Evolutionary conservation across 2,113 vertebrate species (phyloP).

Genomic region (Hucho hucho): DNA sequence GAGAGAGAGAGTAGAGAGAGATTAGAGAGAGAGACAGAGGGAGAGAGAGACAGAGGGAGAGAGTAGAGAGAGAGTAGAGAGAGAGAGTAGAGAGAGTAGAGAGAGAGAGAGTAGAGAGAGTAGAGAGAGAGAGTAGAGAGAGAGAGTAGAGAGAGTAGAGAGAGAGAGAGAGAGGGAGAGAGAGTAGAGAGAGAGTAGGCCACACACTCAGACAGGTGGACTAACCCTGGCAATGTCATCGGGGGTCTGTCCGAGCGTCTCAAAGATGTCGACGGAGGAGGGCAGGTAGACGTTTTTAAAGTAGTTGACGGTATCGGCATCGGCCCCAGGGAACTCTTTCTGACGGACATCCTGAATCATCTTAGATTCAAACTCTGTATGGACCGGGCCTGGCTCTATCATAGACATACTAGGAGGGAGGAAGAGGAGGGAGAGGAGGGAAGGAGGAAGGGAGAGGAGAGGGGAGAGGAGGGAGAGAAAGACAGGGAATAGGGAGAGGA

Average conservation of each 20-base stretch:
- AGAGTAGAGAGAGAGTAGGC: too few relatives aligned
- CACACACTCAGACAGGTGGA: background rate
- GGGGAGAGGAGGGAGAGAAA: background rate
- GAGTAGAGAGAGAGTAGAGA: too few relatives aligned
- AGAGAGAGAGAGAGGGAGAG: background rate
- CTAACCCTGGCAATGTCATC: conserved; percentile 74
- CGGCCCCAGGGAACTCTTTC: conserved; percentile 63
- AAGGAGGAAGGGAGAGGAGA: background rate
- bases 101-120: too few relatives aligned
- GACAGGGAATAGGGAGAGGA: background rate
- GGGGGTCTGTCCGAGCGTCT: conserved; percentile 73
- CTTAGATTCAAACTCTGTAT: conserved; percentile 78
- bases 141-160: too few relatives aligned
- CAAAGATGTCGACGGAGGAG: conserved; percentile 72
- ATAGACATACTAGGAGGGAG: conserved; percentile 62
- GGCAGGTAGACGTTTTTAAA: conserved; percentile 78
- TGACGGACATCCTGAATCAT: conserved; percentile 71
- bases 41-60: too few relatives aligned
- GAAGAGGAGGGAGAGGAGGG: background rate
- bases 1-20: too few relatives aligned
- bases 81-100: too few relatives aligned
- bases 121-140: too few relatives aligned
- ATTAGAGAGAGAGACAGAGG: too few relatives aligned
- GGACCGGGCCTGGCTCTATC: conserved; percentile 78
- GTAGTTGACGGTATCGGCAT: conserved; percentile 67